Evolutionary conservation across 2,888 invertebrate genomes (phyloP).

Genomic region (Drosophila mimica): DNA sequence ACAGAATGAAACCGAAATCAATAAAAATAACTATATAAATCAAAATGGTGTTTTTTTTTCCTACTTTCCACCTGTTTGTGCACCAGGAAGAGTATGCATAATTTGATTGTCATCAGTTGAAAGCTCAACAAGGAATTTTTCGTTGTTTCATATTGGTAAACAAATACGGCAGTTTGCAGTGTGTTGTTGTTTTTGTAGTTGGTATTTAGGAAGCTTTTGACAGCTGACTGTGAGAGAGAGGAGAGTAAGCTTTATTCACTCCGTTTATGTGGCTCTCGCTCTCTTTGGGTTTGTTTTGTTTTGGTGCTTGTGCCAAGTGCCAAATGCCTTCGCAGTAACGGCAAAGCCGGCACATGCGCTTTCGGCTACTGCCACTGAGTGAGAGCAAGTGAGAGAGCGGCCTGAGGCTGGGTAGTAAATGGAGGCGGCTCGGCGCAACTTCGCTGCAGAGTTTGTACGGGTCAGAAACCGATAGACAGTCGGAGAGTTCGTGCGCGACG

Average conservation of each 20-base stretch:
- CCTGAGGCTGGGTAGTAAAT: slow-evolving; percentile 53
- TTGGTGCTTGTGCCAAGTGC: slow-evolving; percentile 42
- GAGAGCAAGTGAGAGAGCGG: slow-evolving; percentile 4
- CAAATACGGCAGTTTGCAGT: slow-evolving; percentile 31
- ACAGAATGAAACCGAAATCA: slow-evolving; percentile 68
- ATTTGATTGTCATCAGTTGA: not conserved
- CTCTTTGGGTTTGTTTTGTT: slow-evolving; percentile 60
- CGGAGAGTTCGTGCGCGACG: slow-evolving; percentile 65
- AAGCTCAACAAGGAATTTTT: slow-evolving; percentile 26
- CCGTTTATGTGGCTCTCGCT: slow-evolving; percentile 22
- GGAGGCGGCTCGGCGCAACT: slow-evolving; percentile 58
- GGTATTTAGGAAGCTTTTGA: slow-evolving; percentile 48
- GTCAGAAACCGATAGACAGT: slow-evolving; percentile 75
- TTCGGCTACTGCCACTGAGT: not conserved
- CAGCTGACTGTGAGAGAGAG: slow-evolving; percentile 68
- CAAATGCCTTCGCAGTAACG: slow-evolving; percentile 49
- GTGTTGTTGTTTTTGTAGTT: slow-evolving; percentile 15
- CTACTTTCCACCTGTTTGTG: not conserved
- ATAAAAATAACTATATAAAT: slow-evolving; percentile 73
- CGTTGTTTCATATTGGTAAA: slow-evolving; percentile 37
- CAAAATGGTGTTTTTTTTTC: not conserved
- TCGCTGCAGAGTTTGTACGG: slow-evolving; percentile 75
- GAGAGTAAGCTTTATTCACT: slow-evolving; percentile 58
- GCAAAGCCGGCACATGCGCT: slow-evolving; percentile 58
- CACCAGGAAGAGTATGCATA: not conserved